Conservation (phyloP, 2,797 vertebrate genomes). For the Dendrocincla tyrannina region DNA sequence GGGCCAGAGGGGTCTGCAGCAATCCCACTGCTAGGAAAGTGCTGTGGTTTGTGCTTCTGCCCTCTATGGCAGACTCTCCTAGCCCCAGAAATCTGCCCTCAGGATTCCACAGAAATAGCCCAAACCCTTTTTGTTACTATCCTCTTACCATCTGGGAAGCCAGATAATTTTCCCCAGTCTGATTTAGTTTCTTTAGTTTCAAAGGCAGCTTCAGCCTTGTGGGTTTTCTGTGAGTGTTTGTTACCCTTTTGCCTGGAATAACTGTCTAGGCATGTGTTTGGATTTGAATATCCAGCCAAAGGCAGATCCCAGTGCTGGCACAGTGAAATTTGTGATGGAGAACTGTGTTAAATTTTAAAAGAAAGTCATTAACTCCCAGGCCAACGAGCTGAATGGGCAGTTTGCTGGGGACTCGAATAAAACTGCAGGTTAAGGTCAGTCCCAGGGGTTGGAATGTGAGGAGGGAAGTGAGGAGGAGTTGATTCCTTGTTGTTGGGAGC, state of each 20-base stretch:
- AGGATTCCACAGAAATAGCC: not conserved
- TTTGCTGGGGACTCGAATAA: not conserved
- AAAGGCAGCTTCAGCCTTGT: not conserved
- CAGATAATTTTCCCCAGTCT: not conserved
- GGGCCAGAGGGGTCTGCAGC: not conserved
- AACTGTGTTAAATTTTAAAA: conserved; percentile 62
- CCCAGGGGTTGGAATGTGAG: not conserved
- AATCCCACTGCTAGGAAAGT: not conserved
- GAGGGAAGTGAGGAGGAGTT: not conserved
- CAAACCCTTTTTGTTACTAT: not conserved
- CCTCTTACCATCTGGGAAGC: not conserved
- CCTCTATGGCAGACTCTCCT: not conserved
- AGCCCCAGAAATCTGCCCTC: not conserved
- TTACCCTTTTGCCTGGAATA: not conserved
- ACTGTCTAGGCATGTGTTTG: not conserved
- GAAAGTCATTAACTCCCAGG: conserved; percentile 41
- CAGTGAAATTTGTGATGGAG: not conserved
- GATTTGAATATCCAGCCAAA: conserved; percentile 1
- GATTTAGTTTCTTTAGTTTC: not conserved
- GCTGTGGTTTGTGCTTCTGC: not conserved
- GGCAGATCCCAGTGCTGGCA: not conserved
- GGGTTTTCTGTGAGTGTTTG: not conserved
- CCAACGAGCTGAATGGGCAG: conserved; percentile 17
- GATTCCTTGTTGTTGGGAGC: not conserved
- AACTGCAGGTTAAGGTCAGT: conserved; percentile 30